Percentiles rank a stretch among this genome's conserved stretches.
Evolutionary conservation across 2,797 vertebrate species (phyloP).

Genomic region (Sphaeramia orbicularis): DNA sequence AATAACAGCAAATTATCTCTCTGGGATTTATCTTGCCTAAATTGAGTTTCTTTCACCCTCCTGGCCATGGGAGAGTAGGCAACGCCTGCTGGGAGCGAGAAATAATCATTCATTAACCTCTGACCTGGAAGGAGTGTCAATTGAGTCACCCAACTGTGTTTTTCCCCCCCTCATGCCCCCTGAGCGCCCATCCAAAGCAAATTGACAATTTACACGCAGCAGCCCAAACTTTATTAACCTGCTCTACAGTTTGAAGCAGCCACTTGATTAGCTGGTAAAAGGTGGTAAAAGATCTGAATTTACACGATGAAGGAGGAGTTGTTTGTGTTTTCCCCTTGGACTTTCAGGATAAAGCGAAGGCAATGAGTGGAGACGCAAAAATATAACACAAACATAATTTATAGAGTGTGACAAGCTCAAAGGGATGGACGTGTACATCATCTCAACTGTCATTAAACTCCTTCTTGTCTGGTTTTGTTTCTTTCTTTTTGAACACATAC

Average conservation of each 20-base stretch:
- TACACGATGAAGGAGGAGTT: too few species aligned
- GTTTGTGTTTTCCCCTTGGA: too few species aligned
- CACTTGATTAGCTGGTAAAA: slow-evolving; percentile 67
- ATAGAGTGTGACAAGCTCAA: slow-evolving; percentile 64
- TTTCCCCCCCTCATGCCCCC: slow-evolving; percentile 7
- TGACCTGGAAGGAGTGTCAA: slow-evolving; percentile 79
- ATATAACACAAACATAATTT: slow-evolving; percentile 58
- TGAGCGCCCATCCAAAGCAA: slow-evolving; percentile 55
- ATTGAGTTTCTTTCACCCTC: slow-evolving; percentile 83
- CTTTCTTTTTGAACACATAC: slow-evolving; percentile 49
- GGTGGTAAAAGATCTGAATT: slow-evolving; percentile 24
- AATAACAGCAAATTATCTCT: slow-evolving; percentile 81
- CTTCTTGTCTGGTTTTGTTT: slow-evolving; percentile 38
- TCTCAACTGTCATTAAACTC: slow-evolving; percentile 51
- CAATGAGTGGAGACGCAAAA: slow-evolving; percentile 43
- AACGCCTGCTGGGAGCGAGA: slow-evolving; percentile 80
- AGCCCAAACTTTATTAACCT: slow-evolving; percentile 77
- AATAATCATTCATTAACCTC: slow-evolving; percentile 88
- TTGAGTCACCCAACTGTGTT: slow-evolving; percentile 65
- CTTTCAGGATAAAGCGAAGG: too few species aligned
- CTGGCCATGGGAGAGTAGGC: slow-evolving; percentile 76
- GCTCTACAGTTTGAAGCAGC: slow-evolving; percentile 46
- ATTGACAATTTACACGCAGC: slow-evolving; percentile 72
- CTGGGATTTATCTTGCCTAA: slow-evolving; percentile 77
- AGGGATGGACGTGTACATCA: slow-evolving; percentile 58